Percentiles rank a stretch among this genome's conserved stretches.
Conservation (phyloP, 2,797 vertebrate genomes). For the Amblyopsis hoosieri region DNA sequence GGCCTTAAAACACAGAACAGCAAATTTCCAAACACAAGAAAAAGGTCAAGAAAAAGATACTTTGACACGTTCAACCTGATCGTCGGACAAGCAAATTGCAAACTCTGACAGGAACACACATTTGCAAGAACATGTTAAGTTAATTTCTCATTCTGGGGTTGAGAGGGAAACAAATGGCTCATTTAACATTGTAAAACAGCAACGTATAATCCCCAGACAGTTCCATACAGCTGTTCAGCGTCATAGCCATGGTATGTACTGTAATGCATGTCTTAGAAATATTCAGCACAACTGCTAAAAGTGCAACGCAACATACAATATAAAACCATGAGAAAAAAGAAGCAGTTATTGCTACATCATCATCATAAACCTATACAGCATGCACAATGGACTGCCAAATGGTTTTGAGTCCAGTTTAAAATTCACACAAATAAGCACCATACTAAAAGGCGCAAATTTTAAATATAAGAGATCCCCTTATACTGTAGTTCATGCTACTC, state of each 20-base stretch:
- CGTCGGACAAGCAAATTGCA: slow-evolving; percentile 5
- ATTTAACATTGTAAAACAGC: slow-evolving; percentile 12
- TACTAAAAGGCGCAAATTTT: slow-evolving; percentile 56
- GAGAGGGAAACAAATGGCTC: slow-evolving; percentile 14
- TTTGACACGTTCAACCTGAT: slow-evolving; percentile 6
- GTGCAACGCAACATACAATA: slow-evolving; percentile 40
- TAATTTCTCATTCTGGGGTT: slow-evolving; percentile 2
- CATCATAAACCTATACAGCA: slow-evolving; percentile 44
- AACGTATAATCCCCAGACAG: background rate
- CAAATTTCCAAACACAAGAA: background rate
- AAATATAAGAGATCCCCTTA: slow-evolving; percentile 70
- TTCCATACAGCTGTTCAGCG: slow-evolving; percentile 21
- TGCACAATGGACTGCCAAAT: slow-evolving; percentile 38
- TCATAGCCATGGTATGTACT: slow-evolving; percentile 1
- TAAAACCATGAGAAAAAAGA: slow-evolving; percentile 32
- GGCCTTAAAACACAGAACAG: background rate
- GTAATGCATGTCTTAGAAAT: slow-evolving; percentile 9
- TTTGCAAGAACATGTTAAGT: background rate
- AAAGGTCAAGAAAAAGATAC: background rate
- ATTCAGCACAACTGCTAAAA: slow-evolving; percentile 31
- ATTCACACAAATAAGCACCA: slow-evolving; percentile 36
- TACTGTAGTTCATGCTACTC: slow-evolving; percentile 37
- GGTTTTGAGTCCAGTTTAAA: slow-evolving; percentile 46
- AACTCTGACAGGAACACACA: background rate
- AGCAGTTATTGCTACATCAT: slow-evolving; percentile 45